phyloP scores from a whole-genome alignment of 2,113 vertebrate species.

The Cynocephalus volans region DNA sequence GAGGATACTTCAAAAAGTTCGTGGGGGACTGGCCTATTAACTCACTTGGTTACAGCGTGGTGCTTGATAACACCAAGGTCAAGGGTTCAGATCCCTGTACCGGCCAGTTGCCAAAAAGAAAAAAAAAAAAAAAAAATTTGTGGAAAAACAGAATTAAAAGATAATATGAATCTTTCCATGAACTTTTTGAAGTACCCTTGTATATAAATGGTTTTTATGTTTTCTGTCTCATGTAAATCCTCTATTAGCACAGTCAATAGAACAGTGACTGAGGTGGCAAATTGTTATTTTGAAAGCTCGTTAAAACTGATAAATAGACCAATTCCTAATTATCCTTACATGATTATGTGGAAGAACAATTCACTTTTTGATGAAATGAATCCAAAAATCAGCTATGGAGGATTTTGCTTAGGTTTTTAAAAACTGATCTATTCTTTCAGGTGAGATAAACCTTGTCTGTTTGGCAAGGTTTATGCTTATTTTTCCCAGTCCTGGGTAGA shows the following conservation, averaged over 20 bases:
- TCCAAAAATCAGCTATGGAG: not conserved
- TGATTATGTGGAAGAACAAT: not conserved
- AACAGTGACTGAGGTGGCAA: not conserved
- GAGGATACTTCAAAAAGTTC: no score
- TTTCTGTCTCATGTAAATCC: not conserved
- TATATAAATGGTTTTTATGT: not conserved
- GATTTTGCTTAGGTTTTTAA: not conserved
- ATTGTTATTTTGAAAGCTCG: not conserved
- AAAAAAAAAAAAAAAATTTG: no score
- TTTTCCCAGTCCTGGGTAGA: conserved; percentile 43
- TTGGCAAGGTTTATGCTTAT: conserved; percentile 1
- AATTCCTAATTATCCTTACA: not conserved
- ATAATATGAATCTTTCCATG: no score
- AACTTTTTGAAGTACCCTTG: no score
- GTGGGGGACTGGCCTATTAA: no score
- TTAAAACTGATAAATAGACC: not conserved
- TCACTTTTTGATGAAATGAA: conserved; percentile 5
- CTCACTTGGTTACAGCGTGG: no score
- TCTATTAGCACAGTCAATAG: not conserved
- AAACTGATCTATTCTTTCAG: conserved; percentile 13
- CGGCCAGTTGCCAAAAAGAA: no score
- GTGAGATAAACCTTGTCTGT: not conserved
- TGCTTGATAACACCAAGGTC: no score
- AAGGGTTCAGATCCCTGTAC: no score
- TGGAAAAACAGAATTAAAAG: no score